phyloP scores from a whole-genome alignment of 2,888 invertebrate genomes.

The Cantharis rufa region DNA sequence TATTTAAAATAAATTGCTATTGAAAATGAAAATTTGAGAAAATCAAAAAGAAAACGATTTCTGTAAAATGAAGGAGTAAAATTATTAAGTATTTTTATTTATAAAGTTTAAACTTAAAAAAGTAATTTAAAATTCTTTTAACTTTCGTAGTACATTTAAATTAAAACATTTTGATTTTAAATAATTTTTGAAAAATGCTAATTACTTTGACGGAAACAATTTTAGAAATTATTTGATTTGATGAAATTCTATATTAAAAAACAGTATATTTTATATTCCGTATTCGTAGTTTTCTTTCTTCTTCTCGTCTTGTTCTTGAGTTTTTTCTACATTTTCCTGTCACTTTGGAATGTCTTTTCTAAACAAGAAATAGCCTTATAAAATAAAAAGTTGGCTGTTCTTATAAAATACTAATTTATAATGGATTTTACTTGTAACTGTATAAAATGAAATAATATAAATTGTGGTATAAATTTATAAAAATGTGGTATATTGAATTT shows the following conservation, averaged over 20 bases:
- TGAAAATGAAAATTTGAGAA: not conserved
- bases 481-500: not conserved
- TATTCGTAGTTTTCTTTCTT: not conserved
- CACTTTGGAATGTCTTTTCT: not conserved
- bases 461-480: not conserved
- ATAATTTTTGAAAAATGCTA: not conserved
- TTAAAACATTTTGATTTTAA: not conserved
- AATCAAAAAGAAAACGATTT: not conserved
- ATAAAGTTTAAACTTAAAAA: not conserved
- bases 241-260: not conserved
- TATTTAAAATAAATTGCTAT: not conserved
- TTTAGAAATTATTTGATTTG: not conserved
- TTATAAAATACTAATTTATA: not conserved
- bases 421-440: not conserved
- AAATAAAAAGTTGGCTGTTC: not conserved
- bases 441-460: not conserved
- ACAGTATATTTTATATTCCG: not conserved
- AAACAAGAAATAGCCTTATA: not conserved
- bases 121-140: not conserved
- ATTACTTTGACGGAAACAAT: not conserved
- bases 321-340: not conserved
- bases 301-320: not conserved
- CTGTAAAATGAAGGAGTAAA: not conserved
- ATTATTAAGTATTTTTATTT: not conserved
- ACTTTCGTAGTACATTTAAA: not conserved